Conservation (phyloP, 2,797 vertebrate genomes). For the Alosa sapidissima region DNA sequence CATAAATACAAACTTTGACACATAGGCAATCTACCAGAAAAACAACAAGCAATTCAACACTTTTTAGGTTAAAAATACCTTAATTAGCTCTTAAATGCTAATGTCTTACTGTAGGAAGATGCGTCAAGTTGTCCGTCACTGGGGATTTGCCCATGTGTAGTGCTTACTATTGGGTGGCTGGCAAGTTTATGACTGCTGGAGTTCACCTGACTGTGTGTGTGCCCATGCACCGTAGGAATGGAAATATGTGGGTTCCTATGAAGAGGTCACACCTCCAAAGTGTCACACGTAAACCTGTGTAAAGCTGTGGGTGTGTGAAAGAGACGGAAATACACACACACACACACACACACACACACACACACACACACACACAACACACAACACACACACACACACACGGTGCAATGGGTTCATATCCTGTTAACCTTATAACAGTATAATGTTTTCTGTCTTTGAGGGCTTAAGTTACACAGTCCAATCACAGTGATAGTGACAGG, state of each 20-base stretch:
- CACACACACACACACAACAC: too few relatives aligned
- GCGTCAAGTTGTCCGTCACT: background rate
- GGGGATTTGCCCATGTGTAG: background rate
- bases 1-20: background rate
- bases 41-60: too few relatives aligned
- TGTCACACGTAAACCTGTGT: background rate
- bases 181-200: background rate
- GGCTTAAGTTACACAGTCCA: too few relatives aligned
- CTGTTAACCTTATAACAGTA: too few relatives aligned
- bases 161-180: background rate
- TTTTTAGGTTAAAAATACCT: too few relatives aligned
- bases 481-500: too few relatives aligned
- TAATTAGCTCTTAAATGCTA: background rate
- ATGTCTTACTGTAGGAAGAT: background rate
- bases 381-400: too few relatives aligned
- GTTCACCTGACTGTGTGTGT: background rate
- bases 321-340: background rate
- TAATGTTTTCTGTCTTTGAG: too few relatives aligned
- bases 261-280: constrained; percentile 3
- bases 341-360: background rate
- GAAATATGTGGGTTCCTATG: background rate
- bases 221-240: background rate
- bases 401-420: too few relatives aligned
- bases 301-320: background rate
- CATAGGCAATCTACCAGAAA: background rate